Conservation (phyloP, 2,888 invertebrate species). For the Drosophila pegasa region DNA sequence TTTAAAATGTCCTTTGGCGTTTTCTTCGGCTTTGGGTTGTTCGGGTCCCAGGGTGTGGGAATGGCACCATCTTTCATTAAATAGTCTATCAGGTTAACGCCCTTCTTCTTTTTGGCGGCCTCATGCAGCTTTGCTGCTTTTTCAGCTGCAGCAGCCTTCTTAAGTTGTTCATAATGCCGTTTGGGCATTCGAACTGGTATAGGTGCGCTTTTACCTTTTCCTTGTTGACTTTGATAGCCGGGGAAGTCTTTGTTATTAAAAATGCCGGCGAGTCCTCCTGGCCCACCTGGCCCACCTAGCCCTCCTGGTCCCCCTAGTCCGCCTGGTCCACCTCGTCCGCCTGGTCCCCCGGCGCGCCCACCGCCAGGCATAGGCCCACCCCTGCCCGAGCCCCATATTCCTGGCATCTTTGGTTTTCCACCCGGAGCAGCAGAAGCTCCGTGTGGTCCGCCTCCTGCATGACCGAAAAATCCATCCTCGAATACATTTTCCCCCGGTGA, state of each 20-base stretch:
- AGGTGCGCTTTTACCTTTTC: conserved; percentile 11
- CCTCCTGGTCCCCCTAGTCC: conserved; percentile 6
- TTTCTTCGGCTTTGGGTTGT: conserved; percentile 8
- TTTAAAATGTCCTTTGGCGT: background rate
- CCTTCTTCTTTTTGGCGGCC: conserved; percentile 25
- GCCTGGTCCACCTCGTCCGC: conserved; percentile 3
- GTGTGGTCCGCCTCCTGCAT: conserved; percentile 58
- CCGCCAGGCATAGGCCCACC: conserved; percentile 33
- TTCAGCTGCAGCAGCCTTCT: conserved; percentile 5
- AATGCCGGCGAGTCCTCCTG: background rate
- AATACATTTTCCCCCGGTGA: conserved; percentile 39
- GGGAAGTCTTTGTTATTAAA: conserved; percentile 19
- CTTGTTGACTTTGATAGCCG: conserved; percentile 3
- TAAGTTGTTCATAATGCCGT: conserved; percentile 12
- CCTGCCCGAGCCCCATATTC: conserved; percentile 18
- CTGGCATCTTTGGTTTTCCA: conserved; percentile 8
- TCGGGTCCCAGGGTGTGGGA: conserved; percentile 40
- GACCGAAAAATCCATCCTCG: conserved; percentile 64
- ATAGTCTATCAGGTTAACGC: conserved; percentile 59
- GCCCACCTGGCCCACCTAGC: conserved; percentile 1
- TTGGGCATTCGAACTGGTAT: conserved; percentile 46
- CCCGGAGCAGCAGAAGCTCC: conserved; percentile 18
- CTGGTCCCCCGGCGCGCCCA: conserved; percentile 8
- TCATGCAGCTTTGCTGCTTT: conserved; percentile 12
- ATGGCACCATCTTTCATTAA: conserved; percentile 32